A percentile compares a stretch with the other conserved stretches of the same genome.
Evolutionary conservation across 2,888 invertebrate genomes (phyloP).

Genomic region (Cabera pusaria): DNA sequence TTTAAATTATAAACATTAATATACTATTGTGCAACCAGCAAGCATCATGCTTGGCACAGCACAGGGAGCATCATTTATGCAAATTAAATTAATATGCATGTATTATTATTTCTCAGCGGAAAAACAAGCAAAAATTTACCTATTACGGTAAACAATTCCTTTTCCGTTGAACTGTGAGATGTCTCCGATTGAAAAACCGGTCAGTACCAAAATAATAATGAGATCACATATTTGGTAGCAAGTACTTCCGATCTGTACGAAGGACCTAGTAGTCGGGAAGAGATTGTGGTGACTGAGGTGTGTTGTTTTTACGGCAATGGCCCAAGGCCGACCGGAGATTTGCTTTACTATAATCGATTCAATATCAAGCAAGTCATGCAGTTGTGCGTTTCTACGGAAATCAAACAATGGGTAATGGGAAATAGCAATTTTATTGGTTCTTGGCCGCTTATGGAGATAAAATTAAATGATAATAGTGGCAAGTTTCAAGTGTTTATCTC

Average conservation of each 20-base stretch:
- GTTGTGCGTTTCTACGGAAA: constrained; percentile 1
- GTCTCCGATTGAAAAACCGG: constrained; percentile 6
- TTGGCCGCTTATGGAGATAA: no score
- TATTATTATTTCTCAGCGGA: no score
- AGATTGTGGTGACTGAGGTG: constrained; percentile 55
- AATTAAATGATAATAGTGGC: no score
- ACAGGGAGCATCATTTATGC: no score
- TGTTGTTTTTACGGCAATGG: constrained; percentile 53
- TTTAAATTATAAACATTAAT: no score
- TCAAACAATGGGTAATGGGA: constrained; percentile 9
- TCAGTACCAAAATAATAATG: background rate
- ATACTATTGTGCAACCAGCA: no score
- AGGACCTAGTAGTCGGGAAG: constrained; percentile 39
- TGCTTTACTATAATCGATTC: constrained; percentile 24
- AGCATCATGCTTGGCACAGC: no score
- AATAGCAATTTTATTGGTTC: background rate
- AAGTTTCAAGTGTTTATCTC: no score
- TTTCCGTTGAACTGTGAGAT: background rate
- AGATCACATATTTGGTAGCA: constrained; percentile 7
- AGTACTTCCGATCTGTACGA: constrained; percentile 41
- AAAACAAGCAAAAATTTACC: no score
- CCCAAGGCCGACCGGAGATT: constrained; percentile 51
- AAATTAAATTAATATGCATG: no score
- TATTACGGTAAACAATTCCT: constrained; percentile 1
- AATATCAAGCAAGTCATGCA: constrained; percentile 9